phyloP scores from a whole-genome alignment of 2,113 vertebrate genomes.

The Oncorhynchus kisutch region DNA sequence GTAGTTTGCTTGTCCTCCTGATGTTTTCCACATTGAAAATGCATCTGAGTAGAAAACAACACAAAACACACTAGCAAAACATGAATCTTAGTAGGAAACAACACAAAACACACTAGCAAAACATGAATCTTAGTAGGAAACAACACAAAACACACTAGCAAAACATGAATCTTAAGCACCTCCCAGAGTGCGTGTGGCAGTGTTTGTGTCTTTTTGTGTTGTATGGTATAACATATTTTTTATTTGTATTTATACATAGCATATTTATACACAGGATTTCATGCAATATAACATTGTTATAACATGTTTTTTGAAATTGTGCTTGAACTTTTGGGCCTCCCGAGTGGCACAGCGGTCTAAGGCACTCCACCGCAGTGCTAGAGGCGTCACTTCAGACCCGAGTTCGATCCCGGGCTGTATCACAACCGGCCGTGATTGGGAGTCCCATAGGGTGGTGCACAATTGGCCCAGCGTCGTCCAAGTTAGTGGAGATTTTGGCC shows the following conservation, averaged over 20 bases:
- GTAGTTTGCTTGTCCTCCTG: slow-evolving; percentile 26
- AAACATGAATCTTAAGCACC: slow-evolving; percentile 31
- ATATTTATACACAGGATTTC: slow-evolving; percentile 28
- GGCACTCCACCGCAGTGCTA: too few species aligned
- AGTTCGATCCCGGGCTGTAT: too few species aligned
- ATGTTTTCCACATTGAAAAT: slow-evolving; percentile 45
- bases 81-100: slow-evolving; percentile 13
- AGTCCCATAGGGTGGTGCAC: too few species aligned
- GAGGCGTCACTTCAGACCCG: too few species aligned
- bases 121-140: slow-evolving; percentile 31
- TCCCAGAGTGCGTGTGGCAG: slow-evolving; percentile 42
- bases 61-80: background rate
- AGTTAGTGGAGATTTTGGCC: too few species aligned
- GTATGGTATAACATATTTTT: slow-evolving; percentile 48
- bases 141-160: background rate
- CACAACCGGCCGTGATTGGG: too few species aligned
- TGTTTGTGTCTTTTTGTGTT: slow-evolving; percentile 54
- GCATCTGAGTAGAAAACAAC: slow-evolving; percentile 31
- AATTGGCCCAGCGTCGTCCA: too few species aligned
- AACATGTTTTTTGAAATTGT: slow-evolving; percentile 4
- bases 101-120: slow-evolving; percentile 2
- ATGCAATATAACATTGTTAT: slow-evolving; percentile 1
- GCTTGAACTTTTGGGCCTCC: slow-evolving; percentile 4
- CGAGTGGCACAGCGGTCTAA: too few species aligned
- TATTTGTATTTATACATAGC: slow-evolving; percentile 44